Conservation (phyloP, 2,797 vertebrate species). For the Bryconaethiops microstoma region DNA sequence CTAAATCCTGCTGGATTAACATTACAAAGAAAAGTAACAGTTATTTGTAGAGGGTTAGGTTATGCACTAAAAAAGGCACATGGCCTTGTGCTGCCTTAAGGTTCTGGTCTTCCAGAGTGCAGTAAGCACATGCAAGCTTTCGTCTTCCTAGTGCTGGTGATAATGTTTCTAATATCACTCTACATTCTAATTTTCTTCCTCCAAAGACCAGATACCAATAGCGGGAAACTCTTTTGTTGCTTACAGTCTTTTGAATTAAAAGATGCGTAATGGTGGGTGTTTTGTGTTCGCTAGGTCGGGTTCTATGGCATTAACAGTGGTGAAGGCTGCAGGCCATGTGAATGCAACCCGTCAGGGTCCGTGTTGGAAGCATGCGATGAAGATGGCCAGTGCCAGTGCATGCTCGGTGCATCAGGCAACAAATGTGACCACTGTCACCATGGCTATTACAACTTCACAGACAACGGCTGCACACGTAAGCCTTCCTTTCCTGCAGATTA, state of each 20-base stretch:
- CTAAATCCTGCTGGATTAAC: too few relatives aligned
- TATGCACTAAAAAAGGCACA: too few relatives aligned
- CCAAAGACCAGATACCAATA: not conserved
- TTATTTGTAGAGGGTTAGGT: too few relatives aligned
- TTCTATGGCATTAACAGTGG: constrained; percentile 81
- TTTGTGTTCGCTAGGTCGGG: constrained; percentile 74
- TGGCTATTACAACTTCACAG: constrained; percentile 80
- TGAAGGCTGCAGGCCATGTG: constrained; percentile 81
- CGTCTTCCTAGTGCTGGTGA: too few relatives aligned
- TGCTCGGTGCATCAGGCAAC: constrained; percentile 80
- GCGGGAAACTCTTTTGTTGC: not conserved
- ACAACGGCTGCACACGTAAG: constrained; percentile 85
- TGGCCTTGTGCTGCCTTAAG: too few relatives aligned
- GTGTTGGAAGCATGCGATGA: constrained; percentile 77
- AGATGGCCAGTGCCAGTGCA: constrained; percentile 83
- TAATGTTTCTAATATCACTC: too few relatives aligned
- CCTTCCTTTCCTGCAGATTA: not conserved
- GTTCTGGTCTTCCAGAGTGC: too few relatives aligned
- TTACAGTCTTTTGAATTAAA: not conserved
- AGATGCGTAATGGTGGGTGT: not conserved
- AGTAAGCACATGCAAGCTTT: too few relatives aligned
- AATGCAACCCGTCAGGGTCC: constrained; percentile 81
- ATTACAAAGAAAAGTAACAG: too few relatives aligned
- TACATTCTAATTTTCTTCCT: not conserved
- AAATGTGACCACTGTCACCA: constrained; percentile 85